phyloP scores from a whole-genome alignment of 2,113 vertebrate species.

The Mormoops blainvillei region DNA sequence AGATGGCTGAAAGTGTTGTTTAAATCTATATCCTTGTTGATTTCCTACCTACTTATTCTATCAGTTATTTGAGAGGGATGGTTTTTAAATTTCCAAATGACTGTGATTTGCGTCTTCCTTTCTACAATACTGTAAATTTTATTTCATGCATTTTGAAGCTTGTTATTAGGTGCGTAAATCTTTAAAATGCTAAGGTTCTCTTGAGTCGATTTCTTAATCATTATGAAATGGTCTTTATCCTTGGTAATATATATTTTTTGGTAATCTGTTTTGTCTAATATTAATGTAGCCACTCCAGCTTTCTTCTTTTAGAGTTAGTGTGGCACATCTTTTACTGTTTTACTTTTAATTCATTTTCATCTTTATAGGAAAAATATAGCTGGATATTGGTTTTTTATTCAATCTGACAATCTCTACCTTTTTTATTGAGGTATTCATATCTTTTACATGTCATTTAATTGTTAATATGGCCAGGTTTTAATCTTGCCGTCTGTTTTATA shows the following conservation, averaged over 20 bases:
- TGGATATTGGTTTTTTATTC: neutral
- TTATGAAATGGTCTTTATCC: neutral
- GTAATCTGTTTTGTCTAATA: neutral
- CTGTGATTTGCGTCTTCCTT: neutral
- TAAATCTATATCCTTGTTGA: neutral
- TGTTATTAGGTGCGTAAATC: neutral
- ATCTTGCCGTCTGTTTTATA: too few relatives aligned
- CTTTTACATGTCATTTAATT: neutral
- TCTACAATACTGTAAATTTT: neutral
- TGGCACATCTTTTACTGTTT: neutral
- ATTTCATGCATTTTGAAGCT: constrained; percentile 1
- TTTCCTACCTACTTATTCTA: neutral
- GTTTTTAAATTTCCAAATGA: neutral
- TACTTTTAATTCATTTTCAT: neutral
- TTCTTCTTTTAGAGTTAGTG: neutral
- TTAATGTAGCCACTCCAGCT: neutral
- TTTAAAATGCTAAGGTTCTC: neutral
- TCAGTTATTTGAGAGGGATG: neutral
- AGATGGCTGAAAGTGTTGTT: neutral
- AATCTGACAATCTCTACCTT: neutral
- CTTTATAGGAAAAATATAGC: neutral
- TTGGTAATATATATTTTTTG: neutral
- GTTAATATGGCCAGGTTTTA: too few relatives aligned
- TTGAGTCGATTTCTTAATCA: neutral
- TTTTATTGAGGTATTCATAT: neutral